These are phyloP conservation scores for Antheraea assamensis DNA, from an alignment of 2,888 invertebrate genomes.

Conservation along the genomic window DNA sequence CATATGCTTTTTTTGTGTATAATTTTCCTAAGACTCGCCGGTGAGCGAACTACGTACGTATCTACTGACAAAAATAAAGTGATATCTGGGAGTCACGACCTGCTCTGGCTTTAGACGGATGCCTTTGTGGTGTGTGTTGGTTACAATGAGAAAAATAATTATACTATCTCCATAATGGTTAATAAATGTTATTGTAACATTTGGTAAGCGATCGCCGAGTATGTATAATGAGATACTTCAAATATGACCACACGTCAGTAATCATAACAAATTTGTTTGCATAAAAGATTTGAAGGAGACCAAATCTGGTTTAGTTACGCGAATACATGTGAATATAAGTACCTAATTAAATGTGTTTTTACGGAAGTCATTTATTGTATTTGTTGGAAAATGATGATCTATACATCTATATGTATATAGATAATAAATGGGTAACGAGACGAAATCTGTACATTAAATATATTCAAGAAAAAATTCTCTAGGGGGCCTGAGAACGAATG, in stretches of 20 bases:
- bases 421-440: too few species aligned
- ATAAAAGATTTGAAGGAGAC: conserved; percentile 13
- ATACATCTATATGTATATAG: neutral
- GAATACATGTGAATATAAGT: neutral
- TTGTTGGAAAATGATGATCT: neutral
- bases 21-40: conserved; percentile 36
- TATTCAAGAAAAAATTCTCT: too few species aligned
- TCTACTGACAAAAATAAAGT: conserved; percentile 52
- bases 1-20: conserved; percentile 36
- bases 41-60: conserved; percentile 28
- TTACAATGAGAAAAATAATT: conserved; percentile 26
- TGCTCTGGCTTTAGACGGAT: conserved; percentile 34
- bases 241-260: conserved; percentile 27
- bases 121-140: conserved; percentile 22
- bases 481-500: too few species aligned
- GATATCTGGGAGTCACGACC: conserved; percentile 30
- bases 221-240: conserved; percentile 14
- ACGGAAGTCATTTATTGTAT: neutral
- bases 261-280: conserved; percentile 20
- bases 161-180: conserved; percentile 23
- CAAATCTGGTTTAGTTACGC: conserved; percentile 17
- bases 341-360: conserved; percentile 11
- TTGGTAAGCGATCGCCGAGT: conserved; percentile 4
- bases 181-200: conserved; percentile 16
- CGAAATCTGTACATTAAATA: too few species aligned